These are phyloP conservation scores for Neoseiulus cucumeris DNA, from an alignment of 1,140 invertebrate species.

Conservation along the genomic window DNA sequence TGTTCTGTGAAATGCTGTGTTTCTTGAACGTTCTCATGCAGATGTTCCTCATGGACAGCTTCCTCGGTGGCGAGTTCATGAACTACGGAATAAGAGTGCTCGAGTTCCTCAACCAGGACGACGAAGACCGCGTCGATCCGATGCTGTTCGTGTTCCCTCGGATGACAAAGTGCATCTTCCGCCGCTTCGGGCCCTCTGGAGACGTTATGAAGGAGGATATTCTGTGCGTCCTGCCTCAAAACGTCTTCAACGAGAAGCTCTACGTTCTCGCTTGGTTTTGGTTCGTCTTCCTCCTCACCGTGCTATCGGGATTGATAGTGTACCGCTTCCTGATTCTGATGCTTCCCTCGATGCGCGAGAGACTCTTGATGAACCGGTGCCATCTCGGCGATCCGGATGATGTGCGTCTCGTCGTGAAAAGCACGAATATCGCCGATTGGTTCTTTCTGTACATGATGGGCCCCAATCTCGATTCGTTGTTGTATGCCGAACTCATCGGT, in stretches of 20 bases:
- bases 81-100: slow-evolving; percentile 44
- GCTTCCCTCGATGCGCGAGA: slow-evolving; percentile 26
- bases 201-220: slow-evolving; percentile 5
- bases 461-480: background rate
- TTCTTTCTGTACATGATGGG: slow-evolving; percentile 20
- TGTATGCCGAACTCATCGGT: background rate
- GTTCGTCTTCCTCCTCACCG: slow-evolving; percentile 22
- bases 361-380: slow-evolving; percentile 21
- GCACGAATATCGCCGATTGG: slow-evolving; percentile 21
- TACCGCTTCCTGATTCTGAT: slow-evolving; percentile 27
- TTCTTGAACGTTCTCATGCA: slow-evolving; percentile 62
- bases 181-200: slow-evolving; percentile 22
- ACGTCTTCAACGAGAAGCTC: slow-evolving; percentile 14
- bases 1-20: slow-evolving; percentile 54
- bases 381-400: slow-evolving; percentile 37
- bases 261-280: slow-evolving; percentile 26
- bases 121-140: background rate
- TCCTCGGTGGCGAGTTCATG: slow-evolving; percentile 24
- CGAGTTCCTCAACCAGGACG: slow-evolving; percentile 49
- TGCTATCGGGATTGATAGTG: slow-evolving; percentile 20
- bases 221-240: slow-evolving; percentile 10
- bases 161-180: slow-evolving; percentile 14
- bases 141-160: slow-evolving; percentile 18
- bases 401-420: slow-evolving; percentile 42
- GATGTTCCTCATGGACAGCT: slow-evolving; percentile 39